Base-by-base conservation (phyloP, 2,888 invertebrate species). In the Resseliella maxima region DNA sequence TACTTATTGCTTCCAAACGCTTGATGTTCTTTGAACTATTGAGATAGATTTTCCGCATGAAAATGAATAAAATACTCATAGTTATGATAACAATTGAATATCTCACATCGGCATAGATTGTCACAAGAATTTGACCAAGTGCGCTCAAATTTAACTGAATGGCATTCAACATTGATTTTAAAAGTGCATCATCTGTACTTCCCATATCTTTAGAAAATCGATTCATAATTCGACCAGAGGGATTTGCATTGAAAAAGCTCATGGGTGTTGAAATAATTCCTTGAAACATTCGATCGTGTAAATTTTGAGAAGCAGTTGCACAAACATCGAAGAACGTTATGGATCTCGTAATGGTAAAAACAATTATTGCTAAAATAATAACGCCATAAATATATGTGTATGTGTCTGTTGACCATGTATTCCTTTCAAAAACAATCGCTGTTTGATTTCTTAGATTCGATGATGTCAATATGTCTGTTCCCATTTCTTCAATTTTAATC, bases 151-250 rank as follows among this genome's bases (percentile, higher is more conserved):
- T 89, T 35, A 92, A 90, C 90, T 94, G 94, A 5, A 93, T 90
- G 0, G 95, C 93, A 89, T 95, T 95, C 45, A 96, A 89, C 27
- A 94, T 90, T 0, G 94, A 93, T 88, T 94, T 94, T 0, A 95
- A 95, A 72, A 96, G 90, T 85, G 95, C 91, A 89, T 96, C 96
- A 89, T 97, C 96, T 87, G 96, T 93, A 0, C 94, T 93, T 0
- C 96, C 96, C 89, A 96, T 94, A 90, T 97, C 97, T 90, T 97
- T 97, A 5, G 97, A 95, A 89, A 97, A 97, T 86, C 97, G 90
- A 88, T 93, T 93, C 85, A 97, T 92, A 87, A 97, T 95, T 86
- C 95, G 92, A 50, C 95, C 95, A 88, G 94, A 94, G 1, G 97
- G 96, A 90, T 97, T 97, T 0, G 94, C 94, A 89, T 97, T 96